A percentile compares a stretch with the other conserved stretches of the same genome.
These are phyloP conservation scores for Drosophila nannoptera DNA, from an alignment of 1,140 invertebrate species.

Conservation along the genomic window DNA sequence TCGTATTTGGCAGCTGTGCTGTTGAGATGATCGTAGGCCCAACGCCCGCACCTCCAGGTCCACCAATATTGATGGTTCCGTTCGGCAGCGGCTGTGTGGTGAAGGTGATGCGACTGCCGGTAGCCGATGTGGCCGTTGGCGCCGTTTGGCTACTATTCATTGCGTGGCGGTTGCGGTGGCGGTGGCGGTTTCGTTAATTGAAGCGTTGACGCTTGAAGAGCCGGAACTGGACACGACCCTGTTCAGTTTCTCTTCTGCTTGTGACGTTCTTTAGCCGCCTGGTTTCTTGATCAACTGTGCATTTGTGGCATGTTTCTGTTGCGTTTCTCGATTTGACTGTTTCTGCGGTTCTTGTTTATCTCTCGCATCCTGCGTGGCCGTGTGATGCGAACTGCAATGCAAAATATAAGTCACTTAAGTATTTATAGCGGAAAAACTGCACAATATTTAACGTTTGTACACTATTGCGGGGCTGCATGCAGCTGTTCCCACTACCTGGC, in stretches of 20 bases:
- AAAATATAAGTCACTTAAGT: slow-evolving; percentile 41
- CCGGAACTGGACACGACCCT: slow-evolving; percentile 15
- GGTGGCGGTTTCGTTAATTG: slow-evolving; percentile 16
- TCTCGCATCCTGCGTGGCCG: slow-evolving; percentile 54
- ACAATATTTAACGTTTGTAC: slow-evolving; percentile 7
- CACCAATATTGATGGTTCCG: slow-evolving; percentile 80
- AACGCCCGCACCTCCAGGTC: slow-evolving; percentile 50
- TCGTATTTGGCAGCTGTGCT: slow-evolving; percentile 75
- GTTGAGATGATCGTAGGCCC: slow-evolving; percentile 72
- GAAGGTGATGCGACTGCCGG: slow-evolving; percentile 80
- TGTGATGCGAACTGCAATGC: slow-evolving; percentile 49
- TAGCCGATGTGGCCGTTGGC: slow-evolving; percentile 41
- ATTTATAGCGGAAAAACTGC: slow-evolving; percentile 31
- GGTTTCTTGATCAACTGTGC: slow-evolving; percentile 50
- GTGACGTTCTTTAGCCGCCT: slow-evolving; percentile 32
- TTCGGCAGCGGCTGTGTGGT: slow-evolving; percentile 82
- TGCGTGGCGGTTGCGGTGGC: slow-evolving; percentile 26
- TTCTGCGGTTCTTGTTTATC: slow-evolving; percentile 19
- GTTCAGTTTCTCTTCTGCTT: slow-evolving; percentile 21
- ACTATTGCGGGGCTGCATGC: slow-evolving; percentile 1
- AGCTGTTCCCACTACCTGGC: slow-evolving; percentile 28
- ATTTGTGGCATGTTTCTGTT: slow-evolving; percentile 57
- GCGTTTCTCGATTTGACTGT: slow-evolving; percentile 17
- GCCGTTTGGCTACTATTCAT: slow-evolving; percentile 76
- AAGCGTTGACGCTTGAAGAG: slow-evolving; percentile 26